Evolutionary conservation across 2,113 vertebrate genomes (phyloP).

Genomic region (Ochotona princeps): DNA sequence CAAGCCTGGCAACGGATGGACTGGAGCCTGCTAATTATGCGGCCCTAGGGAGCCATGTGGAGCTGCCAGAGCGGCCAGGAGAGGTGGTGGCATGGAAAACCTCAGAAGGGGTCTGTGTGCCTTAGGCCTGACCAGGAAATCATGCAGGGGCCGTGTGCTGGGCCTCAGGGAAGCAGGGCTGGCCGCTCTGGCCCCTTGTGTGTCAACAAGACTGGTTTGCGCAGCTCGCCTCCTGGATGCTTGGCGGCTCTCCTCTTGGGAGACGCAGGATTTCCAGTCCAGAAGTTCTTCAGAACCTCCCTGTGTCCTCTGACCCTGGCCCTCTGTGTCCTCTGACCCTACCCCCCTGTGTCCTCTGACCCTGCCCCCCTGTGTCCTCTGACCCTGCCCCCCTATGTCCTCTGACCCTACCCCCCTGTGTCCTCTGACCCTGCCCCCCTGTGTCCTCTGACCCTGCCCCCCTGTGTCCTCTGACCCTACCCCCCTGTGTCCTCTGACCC

Average conservation of each 20-base stretch:
- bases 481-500: neutral
- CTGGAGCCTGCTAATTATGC: slow-evolving; percentile 17
- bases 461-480: too few relatives aligned
- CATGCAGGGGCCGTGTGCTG: neutral
- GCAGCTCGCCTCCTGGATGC: neutral
- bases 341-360: too few relatives aligned
- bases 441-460: neutral
- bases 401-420: neutral
- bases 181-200: neutral
- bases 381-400: neutral
- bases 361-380: neutral
- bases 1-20: neutral
- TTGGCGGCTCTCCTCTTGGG: neutral
- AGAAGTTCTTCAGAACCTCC: slow-evolving; percentile 31
- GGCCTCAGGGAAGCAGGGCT: neutral
- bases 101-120: slow-evolving; percentile 55
- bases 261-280: neutral
- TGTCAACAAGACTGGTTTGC: neutral
- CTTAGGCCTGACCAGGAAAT: slow-evolving; percentile 42
- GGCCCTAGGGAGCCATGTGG: slow-evolving; percentile 45
- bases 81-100: slow-evolving; percentile 27
- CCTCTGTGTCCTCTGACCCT: too few relatives aligned
- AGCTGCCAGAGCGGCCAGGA: slow-evolving; percentile 15
- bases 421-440: neutral
- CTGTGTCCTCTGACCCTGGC: neutral